These are phyloP conservation scores for Notoglanidium macrostoma DNA, from an alignment of 2,797 vertebrate genomes.

Conservation along the genomic window DNA sequence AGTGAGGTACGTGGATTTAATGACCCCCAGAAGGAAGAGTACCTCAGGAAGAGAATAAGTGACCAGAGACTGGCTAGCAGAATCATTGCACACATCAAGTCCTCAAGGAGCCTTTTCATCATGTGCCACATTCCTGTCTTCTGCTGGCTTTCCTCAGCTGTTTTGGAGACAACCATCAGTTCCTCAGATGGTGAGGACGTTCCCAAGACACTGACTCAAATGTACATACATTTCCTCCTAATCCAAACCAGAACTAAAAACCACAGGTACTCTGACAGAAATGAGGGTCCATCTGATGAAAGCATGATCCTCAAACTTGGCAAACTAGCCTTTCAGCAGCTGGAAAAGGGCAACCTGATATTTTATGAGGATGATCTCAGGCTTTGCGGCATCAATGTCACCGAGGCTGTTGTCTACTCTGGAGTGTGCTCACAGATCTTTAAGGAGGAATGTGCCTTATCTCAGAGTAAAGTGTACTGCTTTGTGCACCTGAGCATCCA, in stretches of 20 bases:
- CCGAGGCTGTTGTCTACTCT: slow-evolving; percentile 51
- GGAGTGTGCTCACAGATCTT: slow-evolving; percentile 56
- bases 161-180: slow-evolving; percentile 49
- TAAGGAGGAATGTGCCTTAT: slow-evolving; percentile 48
- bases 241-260: slow-evolving; percentile 48
- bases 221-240: slow-evolving; percentile 54
- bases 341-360: slow-evolving; percentile 53
- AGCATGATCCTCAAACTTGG: slow-evolving; percentile 47
- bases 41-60: slow-evolving; percentile 51
- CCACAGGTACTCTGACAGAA: slow-evolving; percentile 36
- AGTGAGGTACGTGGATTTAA: slow-evolving; percentile 58
- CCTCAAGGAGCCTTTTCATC: slow-evolving; percentile 54
- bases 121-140: slow-evolving; percentile 63
- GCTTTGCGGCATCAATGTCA: slow-evolving; percentile 46
- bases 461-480: slow-evolving; percentile 48
- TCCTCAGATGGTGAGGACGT: slow-evolving; percentile 32
- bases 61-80: slow-evolving; percentile 42
- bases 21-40: slow-evolving; percentile 58
- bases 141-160: slow-evolving; percentile 53
- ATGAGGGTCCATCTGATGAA: slow-evolving; percentile 17
- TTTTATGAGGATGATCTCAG: slow-evolving; percentile 56
- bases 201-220: slow-evolving; percentile 52
- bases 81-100: slow-evolving; percentile 53
- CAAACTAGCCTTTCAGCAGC: slow-evolving; percentile 51
- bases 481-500: slow-evolving; percentile 56